Evolutionary conservation across 2,888 invertebrate genomes (phyloP), one percentile per base, ranked within the genome.

Genomic region (Dicycla oo): DNA sequence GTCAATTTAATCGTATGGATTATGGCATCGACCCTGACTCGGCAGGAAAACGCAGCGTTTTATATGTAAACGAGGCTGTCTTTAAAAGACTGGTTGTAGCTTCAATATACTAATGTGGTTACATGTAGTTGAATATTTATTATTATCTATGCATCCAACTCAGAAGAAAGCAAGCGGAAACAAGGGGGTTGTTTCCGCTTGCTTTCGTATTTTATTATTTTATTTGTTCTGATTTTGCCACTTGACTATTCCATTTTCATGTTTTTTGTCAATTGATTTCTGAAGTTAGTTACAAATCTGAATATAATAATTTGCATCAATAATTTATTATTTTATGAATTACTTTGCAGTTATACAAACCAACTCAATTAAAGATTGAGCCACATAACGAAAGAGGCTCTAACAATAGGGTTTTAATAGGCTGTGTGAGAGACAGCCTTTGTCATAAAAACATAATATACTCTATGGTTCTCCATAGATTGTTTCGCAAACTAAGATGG

Each of bases 401-500:
- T 10, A 67, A 79, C 80, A 80, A 79, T 79, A 53, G 66, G 1
- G 40, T 62, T 56, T 56, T 34, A 69, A 60, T 61, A 74, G 45
- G 56, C 69, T 57, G 60, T 65, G 69, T 62, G 76, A 69, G 69
- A 68, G 61, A 69, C 26, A 53, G 26, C 64, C 67, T 45, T 72
- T 69, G 54, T 43, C 51, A 69, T 71, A 62, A 65, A 83, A 72
- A 69, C n/a, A 61, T 30, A 49, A 26, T 63, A 56, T 56, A 65
- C 66, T 61, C 66, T 61, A 81, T 78, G 78, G 75, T 78, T 76
- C 66, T 61, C 66, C 49, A 56, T 71, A 34, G 58, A 26, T 49
- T 69, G 34, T 78, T 76, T 81, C 62, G 82, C 67, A 81, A 82
- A 81, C 74, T 47, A 18, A 73, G 78, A 82, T 83, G 53, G 58